Evolutionary conservation across 2,797 vertebrate species (phyloP), one percentile per base, ranked within the genome.

Genomic region (Hypotaenidia philippensis): DNA sequence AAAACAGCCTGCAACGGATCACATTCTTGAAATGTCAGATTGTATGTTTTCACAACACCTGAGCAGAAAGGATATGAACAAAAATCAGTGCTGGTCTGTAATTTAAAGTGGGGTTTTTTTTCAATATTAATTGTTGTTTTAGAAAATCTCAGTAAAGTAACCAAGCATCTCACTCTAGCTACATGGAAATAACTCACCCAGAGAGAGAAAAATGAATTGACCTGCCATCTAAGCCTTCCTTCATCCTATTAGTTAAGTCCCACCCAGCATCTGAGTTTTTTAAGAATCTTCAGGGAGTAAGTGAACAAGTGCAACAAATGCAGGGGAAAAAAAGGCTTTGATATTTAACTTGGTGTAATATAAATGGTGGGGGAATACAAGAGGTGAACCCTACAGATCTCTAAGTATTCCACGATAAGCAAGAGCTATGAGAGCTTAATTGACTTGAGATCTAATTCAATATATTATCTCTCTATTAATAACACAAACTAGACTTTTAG

Each of bases 11-110:
- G 98, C 89, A 99, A 92, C 21, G 99, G 98, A 72, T 98, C 98
- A 92, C 98, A 98, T 53, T 99, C 99, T 96, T 99, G 98, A 97
- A 98, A 99, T 14, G 60, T 85, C 68, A 99, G 87, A 94, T 99
- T 99, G 81, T 99, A 98, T 45, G 99, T 99, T 98, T 98, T 99
- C n/a, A 98, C 99, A 94, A 99, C 97, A 90, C 99, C 99, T 99
- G 68, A 69, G 81, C 93, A 83, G 74, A 95, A 81, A 97, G 78
- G n/a, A 95, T 34, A 95, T 0, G 7, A 85, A 93, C 7, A 57
- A 27, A 85, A 69, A 77, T 97, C 92, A 97, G 3, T 14, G 31
- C 21, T 63, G 55, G n/a, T 15, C 32, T 79, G 29, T 23, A 29
- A 68, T 44, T 50, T 72, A 20, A 29, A 26, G 11, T 8, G 36